Percentiles rank a stretch among this genome's conserved stretches.
Evolutionary conservation across 2,113 vertebrate species (phyloP).

Genomic region (Aegithalos caudatus): DNA sequence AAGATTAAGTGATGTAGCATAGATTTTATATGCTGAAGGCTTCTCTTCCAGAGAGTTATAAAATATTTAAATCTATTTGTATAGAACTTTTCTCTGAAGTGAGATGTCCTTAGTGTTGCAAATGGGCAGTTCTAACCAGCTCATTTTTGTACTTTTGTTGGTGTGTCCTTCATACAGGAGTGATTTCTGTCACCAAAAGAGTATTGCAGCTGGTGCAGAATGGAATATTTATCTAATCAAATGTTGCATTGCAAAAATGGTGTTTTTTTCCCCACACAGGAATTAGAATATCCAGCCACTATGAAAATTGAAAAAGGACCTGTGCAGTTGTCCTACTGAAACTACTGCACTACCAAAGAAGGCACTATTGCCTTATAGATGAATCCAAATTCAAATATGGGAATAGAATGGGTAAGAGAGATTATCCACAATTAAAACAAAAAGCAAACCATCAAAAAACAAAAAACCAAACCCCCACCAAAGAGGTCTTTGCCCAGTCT

Average conservation of each 20-base stretch:
- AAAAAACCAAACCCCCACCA: accelerated
- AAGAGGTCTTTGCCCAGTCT: not conserved
- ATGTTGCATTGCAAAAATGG: not conserved
- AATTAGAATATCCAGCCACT: not conserved
- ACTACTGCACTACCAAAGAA: not conserved
- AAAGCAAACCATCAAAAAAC: not conserved
- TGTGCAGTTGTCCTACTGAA: not conserved
- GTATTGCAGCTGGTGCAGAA: not conserved
- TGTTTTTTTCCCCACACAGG: not conserved
- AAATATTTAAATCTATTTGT: not conserved
- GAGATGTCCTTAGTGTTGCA: not conserved
- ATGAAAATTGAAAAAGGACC: not conserved
- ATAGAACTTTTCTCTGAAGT: not conserved
- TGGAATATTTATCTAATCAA: not conserved
- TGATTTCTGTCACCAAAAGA: not conserved
- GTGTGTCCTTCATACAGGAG: not conserved
- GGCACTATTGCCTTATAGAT: not conserved
- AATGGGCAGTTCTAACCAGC: not conserved
- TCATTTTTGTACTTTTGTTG: not conserved
- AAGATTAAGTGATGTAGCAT: not conserved
- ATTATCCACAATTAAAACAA: not conserved
- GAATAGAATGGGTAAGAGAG: not conserved
- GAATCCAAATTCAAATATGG: not conserved
- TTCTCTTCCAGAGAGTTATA: not conserved
- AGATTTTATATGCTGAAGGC: not conserved